Evolutionary conservation across 2,888 invertebrate genomes (phyloP).

Genomic region (Epistrophe eligans): DNA sequence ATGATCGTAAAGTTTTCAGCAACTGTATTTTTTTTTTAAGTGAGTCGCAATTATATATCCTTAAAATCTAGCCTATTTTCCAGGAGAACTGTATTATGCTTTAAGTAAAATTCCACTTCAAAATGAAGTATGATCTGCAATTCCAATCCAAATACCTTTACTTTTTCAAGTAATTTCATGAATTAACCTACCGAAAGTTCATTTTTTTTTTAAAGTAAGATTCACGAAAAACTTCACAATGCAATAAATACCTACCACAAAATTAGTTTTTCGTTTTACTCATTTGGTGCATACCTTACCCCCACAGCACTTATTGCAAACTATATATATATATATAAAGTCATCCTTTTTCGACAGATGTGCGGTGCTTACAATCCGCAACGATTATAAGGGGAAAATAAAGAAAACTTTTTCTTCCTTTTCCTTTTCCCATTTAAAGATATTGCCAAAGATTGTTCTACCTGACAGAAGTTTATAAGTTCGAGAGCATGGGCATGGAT

Average conservation of each 20-base stretch:
- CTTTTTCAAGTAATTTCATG: neutral
- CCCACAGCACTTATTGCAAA: neutral
- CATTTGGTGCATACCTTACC: neutral
- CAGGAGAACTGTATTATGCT: too few relatives aligned
- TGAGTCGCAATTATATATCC: too few relatives aligned
- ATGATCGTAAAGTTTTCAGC: too few relatives aligned
- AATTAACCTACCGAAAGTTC: neutral
- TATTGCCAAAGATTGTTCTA: neutral
- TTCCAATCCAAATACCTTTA: neutral
- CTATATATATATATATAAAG: neutral
- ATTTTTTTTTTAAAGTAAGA: neutral
- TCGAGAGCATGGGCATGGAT: neutral
- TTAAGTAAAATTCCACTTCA: neutral
- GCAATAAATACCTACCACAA: neutral
- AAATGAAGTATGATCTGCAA: neutral
- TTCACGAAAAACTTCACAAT: neutral
- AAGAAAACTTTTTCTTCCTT: neutral
- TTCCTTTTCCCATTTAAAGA: slow-evolving; percentile 12
- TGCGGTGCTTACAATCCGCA: neutral
- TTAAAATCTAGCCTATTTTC: too few relatives aligned
- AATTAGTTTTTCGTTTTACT: neutral
- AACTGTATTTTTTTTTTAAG: too few relatives aligned
- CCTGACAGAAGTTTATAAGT: neutral
- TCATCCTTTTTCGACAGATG: neutral
- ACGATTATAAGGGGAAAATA: neutral